Conservation (phyloP, 2,888 invertebrate genomes). For the Calameuta pallipes region DNA sequence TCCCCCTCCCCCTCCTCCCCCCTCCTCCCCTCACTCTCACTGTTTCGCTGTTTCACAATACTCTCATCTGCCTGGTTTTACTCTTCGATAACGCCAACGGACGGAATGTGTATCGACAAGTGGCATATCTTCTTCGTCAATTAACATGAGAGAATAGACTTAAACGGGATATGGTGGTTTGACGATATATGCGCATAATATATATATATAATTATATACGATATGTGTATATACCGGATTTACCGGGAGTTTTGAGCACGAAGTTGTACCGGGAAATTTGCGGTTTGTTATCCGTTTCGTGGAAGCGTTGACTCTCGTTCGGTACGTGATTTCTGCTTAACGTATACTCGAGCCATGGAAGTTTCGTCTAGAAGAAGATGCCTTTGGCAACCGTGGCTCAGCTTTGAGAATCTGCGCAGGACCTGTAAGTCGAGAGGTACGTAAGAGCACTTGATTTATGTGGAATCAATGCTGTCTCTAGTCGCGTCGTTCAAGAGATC, state of each 20-base stretch:
- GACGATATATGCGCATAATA: not conserved
- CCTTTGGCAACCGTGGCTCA: conserved; percentile 63
- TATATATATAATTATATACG: not conserved
- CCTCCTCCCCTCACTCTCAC: not conserved
- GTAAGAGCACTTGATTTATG: conserved; percentile 21
- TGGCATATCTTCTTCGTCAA: not conserved
- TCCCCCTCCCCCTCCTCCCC: not conserved
- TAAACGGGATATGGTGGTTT: not conserved
- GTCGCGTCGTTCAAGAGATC: conserved; percentile 10
- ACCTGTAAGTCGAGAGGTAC: conserved; percentile 48
- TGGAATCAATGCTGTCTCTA: not conserved
- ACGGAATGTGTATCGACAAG: not conserved
- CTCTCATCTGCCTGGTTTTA: not conserved
- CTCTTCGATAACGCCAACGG: not conserved
- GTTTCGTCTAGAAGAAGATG: conserved; percentile 47
- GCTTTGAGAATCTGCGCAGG: conserved; percentile 39
- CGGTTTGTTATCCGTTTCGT: conserved; percentile 10
- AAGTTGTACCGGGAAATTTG: not conserved
- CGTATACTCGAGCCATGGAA: conserved; percentile 40
- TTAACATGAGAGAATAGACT: not conserved
- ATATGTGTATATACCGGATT: not conserved
- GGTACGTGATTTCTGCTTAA: conserved; percentile 20
- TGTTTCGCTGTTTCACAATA: not conserved
- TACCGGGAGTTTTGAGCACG: not conserved
- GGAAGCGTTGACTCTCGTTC: conserved; percentile 5